phyloP scores from a whole-genome alignment of 2,797 vertebrate genomes.

The Sebastes taczanowskii region DNA sequence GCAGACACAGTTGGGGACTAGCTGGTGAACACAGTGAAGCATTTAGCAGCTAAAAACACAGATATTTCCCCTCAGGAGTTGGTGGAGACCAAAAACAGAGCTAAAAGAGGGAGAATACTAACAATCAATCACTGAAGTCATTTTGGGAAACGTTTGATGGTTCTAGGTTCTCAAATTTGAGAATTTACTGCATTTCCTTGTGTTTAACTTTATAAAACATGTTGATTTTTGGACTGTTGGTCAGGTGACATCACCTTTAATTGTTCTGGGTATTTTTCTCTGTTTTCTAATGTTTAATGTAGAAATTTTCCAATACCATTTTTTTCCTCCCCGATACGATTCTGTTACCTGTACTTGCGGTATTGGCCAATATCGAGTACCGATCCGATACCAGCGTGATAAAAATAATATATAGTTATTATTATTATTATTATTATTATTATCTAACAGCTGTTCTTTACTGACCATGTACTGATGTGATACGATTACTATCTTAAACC shows the following conservation, averaged over 20 bases:
- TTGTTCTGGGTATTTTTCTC: background rate
- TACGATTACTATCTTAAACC: too few species aligned
- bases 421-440: too few species aligned
- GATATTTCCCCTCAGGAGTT: too few species aligned
- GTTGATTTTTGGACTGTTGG: background rate
- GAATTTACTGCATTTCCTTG: background rate
- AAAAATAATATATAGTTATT: too few species aligned
- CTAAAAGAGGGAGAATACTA: background rate
- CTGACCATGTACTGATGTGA: too few species aligned
- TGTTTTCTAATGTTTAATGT: background rate
- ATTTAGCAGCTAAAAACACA: background rate
- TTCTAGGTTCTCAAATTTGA: background rate
- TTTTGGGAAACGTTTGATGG: background rate
- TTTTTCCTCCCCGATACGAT: too few species aligned
- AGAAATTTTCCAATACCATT: too few species aligned
- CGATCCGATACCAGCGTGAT: too few species aligned
- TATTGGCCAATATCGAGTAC: too few species aligned
- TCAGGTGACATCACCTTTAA: background rate
- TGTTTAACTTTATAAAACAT: background rate
- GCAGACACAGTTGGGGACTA: background rate
- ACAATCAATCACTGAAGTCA: background rate
- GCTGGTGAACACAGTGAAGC: background rate
- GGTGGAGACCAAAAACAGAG: background rate
- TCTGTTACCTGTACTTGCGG: too few species aligned
- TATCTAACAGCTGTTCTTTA: too few species aligned